These are phyloP conservation scores for Petrophora chlorosata DNA, from an alignment of 2,888 invertebrate genomes.

Conservation along the genomic window DNA sequence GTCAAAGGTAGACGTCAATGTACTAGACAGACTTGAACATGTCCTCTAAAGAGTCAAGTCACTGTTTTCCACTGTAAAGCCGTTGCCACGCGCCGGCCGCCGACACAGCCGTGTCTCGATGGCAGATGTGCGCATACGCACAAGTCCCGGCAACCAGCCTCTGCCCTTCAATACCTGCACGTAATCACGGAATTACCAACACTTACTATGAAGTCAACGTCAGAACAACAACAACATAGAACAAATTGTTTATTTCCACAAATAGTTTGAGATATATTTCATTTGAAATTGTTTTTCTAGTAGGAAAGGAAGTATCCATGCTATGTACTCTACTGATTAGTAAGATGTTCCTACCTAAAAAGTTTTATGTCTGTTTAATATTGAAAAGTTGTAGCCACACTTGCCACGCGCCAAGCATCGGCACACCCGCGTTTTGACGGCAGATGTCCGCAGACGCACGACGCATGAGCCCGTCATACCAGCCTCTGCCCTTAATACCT, in stretches of 20 bases:
- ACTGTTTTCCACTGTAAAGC: slow-evolving; percentile 12
- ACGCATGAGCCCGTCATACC: slow-evolving; percentile 37
- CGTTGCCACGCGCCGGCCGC: slow-evolving; percentile 52
- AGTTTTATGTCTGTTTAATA: slow-evolving; percentile 13
- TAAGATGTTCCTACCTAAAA: too few species aligned
- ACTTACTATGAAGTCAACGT: too few species aligned
- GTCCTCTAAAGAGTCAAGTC: not conserved
- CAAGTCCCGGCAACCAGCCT: slow-evolving; percentile 50
- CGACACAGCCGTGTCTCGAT: slow-evolving; percentile 43
- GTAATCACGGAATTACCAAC: too few species aligned
- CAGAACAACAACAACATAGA: too few species aligned
- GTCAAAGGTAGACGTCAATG: not conserved
- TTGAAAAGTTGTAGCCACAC: slow-evolving; percentile 18
- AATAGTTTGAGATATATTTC: too few species aligned
- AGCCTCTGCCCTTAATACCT: not conserved
- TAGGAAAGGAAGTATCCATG: too few species aligned
- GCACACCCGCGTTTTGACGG: slow-evolving; percentile 47
- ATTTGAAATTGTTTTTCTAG: too few species aligned
- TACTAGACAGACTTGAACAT: not conserved
- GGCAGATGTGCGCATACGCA: slow-evolving; percentile 71
- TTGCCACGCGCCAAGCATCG: slow-evolving; percentile 54
- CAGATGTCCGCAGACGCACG: slow-evolving; percentile 69
- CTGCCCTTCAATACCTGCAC: slow-evolving; percentile 24
- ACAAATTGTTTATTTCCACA: too few species aligned
- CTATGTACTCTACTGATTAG: too few species aligned